Base-by-base conservation (phyloP, 2,113 vertebrate genomes). In the Coregonus clupeaformis region DNA sequence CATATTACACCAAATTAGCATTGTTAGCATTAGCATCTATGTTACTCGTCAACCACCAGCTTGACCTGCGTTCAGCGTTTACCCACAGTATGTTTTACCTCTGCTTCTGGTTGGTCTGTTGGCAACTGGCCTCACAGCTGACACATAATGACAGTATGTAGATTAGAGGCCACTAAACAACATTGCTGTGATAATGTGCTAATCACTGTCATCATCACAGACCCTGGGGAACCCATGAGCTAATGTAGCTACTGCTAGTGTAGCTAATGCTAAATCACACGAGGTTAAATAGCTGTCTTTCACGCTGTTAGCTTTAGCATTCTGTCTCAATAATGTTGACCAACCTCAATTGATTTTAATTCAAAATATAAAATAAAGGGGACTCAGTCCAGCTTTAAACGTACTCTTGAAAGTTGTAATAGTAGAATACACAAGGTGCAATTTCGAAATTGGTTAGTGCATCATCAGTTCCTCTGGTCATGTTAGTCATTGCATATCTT, bases 211-310 rank as follows among this genome's bases (percentile, higher is more conserved):
- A 77, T 68, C 68, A 60, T 67, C 68, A 76, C 27, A 2, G 12
- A 78, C 5, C n/a, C 70, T 45, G 57, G 79, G 59, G 74, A 52
- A 52, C 49, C 4, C 16, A 18, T 14, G 49, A 52, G 27, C 16
- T 27, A 1, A 14, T 11, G 62, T 13, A 27, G 62, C 11, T 18
- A 27, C 2, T 64, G 22, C 12, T 24, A 78, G 86, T 49, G 24
- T 70, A 55, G 78, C 74, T 73, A 74, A 79, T 76, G 68, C 72
- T 82, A 78, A 85, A 81, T 84, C 65, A 60, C 81, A 64, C 55
- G 25, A 45, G 73, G 73, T 73, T 75, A 68, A 52, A 52, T n/a
- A 4, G 70, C 52, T 68, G 82, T 83, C 81, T 2, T 12, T 73
- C 13, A 49, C 70, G 65, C 79, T 70, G 22, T 73, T 76, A 29